A percentile compares a stretch with the other conserved stretches of the same genome.
Evolutionary conservation across 2,797 vertebrate species (phyloP).

Genomic region (Pampus argenteus): DNA sequence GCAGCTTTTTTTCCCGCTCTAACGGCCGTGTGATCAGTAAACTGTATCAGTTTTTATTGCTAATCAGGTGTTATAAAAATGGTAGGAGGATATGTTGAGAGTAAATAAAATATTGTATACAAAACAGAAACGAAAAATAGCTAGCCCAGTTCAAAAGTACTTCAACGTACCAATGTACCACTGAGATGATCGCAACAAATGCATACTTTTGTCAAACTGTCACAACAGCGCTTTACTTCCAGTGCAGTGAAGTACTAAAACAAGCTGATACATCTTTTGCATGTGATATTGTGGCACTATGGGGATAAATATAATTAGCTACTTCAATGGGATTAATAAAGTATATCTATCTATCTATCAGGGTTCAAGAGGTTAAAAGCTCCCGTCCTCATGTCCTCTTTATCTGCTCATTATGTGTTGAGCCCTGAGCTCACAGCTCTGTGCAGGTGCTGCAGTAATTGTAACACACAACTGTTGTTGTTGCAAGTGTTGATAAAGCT

Average conservation of each 20-base stretch:
- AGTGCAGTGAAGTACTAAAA: neutral
- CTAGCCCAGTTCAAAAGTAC: neutral
- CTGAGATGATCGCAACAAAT: neutral
- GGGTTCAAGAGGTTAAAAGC: conserved; percentile 23
- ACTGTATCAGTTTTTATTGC: conserved; percentile 8
- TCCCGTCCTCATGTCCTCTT: conserved; percentile 4
- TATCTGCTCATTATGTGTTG: conserved; percentile 31
- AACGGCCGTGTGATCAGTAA: neutral
- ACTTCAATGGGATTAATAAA: too few relatives aligned
- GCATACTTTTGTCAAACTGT: too few relatives aligned
- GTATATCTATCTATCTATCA: too few relatives aligned
- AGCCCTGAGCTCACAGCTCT: conserved; percentile 4
- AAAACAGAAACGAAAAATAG: conserved; percentile 3
- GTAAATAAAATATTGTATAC: neutral
- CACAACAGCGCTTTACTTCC: neutral
- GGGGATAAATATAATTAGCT: neutral
- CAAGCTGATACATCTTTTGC: neutral
- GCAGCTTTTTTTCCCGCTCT: conserved; percentile 8
- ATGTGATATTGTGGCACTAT: neutral
- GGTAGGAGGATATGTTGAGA: neutral
- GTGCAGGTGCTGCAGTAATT: conserved; percentile 9
- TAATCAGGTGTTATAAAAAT: neutral
- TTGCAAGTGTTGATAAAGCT: conserved; percentile 8
- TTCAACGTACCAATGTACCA: neutral
- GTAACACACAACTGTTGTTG: neutral